Evolutionary conservation across 2,797 vertebrate genomes (phyloP).

Genomic region (Acanthurus tractus): DNA sequence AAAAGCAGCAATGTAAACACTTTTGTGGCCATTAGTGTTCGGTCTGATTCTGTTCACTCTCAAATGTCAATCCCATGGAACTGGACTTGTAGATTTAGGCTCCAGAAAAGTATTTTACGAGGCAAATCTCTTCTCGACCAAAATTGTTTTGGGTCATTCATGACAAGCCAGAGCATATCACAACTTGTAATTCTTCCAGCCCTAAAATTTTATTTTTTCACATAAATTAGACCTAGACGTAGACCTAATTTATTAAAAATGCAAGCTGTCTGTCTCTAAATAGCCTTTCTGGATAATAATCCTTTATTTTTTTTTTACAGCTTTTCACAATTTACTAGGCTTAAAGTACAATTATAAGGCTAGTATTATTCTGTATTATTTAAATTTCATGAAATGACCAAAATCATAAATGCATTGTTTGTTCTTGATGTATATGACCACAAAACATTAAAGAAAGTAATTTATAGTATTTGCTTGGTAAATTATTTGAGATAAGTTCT

Average conservation of each 20-base stretch:
- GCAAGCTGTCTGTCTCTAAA: not conserved
- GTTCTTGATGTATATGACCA: too few relatives aligned
- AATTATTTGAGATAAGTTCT: too few relatives aligned
- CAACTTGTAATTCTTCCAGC: not conserved
- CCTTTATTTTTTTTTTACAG: not conserved
- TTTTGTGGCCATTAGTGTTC: not conserved
- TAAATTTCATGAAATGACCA: not conserved
- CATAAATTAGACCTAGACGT: too few relatives aligned
- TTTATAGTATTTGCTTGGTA: too few relatives aligned
- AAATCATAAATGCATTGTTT: not conserved
- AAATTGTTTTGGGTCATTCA: not conserved
- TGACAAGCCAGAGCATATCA: not conserved
- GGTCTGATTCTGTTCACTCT: slow-evolving; percentile 11
- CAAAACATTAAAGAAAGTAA: too few relatives aligned
- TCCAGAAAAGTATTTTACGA: not conserved
- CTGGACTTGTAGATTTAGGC: not conserved
- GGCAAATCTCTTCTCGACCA: not conserved
- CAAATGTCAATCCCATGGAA: not conserved
- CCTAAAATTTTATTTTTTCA: not conserved
- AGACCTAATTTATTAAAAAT: not conserved
- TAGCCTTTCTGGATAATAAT: not conserved
- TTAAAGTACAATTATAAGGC: not conserved
- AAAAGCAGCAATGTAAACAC: slow-evolving; percentile 40
- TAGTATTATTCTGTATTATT: not conserved
- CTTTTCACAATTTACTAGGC: not conserved